Percentiles rank a stretch among this genome's conserved stretches.
These are phyloP conservation scores for Drosophila repleta DNA, from an alignment of 1,140 invertebrate species.

Conservation along the genomic window DNA sequence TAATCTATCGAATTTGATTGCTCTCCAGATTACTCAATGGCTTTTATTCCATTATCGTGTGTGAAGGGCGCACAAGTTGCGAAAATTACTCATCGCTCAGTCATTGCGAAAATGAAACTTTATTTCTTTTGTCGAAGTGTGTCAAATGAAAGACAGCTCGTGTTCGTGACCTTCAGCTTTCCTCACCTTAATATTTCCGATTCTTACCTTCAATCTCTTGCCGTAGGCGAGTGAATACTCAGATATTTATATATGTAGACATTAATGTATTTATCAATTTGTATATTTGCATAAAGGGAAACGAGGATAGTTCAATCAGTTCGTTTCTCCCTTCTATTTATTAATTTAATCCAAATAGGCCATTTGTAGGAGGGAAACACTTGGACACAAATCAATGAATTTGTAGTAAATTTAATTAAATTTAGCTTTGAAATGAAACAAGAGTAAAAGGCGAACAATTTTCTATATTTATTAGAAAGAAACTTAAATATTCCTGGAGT, in stretches of 20 bases:
- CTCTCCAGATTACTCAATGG: neutral
- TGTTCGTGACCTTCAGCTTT: no score
- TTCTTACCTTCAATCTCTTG: neutral
- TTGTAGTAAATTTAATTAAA: neutral
- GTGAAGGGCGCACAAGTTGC: neutral
- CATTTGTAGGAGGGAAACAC: no score
- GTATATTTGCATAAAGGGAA: neutral
- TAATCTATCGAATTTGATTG: constrained; percentile 26
- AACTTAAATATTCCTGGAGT: neutral
- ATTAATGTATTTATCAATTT: neutral
- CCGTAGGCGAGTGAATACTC: no score
- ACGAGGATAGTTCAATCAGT: no score
- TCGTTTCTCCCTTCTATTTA: no score
- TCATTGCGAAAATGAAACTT: neutral
- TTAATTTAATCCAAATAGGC: no score
- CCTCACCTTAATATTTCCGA: neutral
- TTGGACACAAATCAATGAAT: no score
- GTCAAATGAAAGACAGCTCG: no score
- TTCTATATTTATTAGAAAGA: constrained; percentile 26
- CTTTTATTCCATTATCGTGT: constrained; percentile 3
- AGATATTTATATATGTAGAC: no score
- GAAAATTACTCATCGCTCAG: neutral
- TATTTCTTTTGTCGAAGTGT: neutral
- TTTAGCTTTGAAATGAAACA: constrained; percentile 36
- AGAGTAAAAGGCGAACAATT: constrained; percentile 11